Conservation (phyloP, 2,888 invertebrate genomes). For the Caenorhabditis auriculariae region DNA sequence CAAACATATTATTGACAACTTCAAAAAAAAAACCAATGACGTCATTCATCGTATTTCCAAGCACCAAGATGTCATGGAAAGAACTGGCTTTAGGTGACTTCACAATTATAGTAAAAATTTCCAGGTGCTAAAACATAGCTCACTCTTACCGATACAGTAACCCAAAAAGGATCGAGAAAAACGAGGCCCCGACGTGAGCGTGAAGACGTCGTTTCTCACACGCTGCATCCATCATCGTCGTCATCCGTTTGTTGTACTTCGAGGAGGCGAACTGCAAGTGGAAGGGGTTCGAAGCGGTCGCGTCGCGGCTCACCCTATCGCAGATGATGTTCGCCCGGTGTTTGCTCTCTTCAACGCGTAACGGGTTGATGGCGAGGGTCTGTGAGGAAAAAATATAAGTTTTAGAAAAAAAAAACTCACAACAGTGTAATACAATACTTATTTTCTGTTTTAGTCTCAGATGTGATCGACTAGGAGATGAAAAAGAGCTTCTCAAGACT, state of each 20-base stretch:
- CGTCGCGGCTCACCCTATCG: conserved; percentile 29
- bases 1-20: background rate
- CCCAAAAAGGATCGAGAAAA: conserved; percentile 13
- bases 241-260: conserved; percentile 14
- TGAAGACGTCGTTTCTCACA: conserved; percentile 12
- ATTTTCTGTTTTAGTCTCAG: too few relatives aligned
- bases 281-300: too few relatives aligned
- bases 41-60: too few relatives aligned
- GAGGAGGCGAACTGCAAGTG: too few relatives aligned
- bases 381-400: too few relatives aligned
- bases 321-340: conserved; percentile 65
- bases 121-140: too few relatives aligned
- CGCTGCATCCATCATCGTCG: conserved; percentile 22
- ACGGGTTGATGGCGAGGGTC: conserved; percentile 82
- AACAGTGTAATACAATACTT: too few relatives aligned
- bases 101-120: too few relatives aligned
- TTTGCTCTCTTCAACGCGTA: conserved; percentile 78
- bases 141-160: conserved; percentile 23
- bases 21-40: background rate
- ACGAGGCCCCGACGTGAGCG: conserved; percentile 18
- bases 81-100: too few relatives aligned
- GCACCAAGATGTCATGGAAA: too few relatives aligned
- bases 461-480: too few relatives aligned
- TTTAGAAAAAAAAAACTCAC: conserved; percentile 2
- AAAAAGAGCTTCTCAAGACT: background rate